Base-by-base conservation (phyloP, 2,888 invertebrate genomes). In the Acleris cristana region DNA sequence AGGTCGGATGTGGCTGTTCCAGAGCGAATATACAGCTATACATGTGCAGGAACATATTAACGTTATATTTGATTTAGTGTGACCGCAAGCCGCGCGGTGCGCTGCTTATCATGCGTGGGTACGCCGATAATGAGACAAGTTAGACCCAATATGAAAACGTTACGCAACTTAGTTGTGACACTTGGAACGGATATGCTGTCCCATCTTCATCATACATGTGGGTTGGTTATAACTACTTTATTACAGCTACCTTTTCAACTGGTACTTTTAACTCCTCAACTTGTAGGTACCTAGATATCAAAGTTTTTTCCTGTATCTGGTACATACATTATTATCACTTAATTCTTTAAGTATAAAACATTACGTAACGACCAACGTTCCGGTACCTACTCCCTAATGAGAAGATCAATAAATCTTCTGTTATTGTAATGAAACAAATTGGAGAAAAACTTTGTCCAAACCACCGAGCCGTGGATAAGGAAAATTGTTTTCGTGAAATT, bases 1-100 rank as follows among this genome's bases (percentile, higher is more conserved):
- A 70, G 67, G 64, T 66, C 66, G 71, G 71, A 71, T 64, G 64
- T 66, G 64, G 71, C 64, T 64, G 65, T 45, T 64, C 66, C 55
- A 64, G 53, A 64, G 56, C 56, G 64, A 54, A 48, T 71, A 59
- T 63, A 61, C 67, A 52, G 51, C 62, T 61, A 49, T 65, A 64
- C 62, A 65, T 34, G 18, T 58, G 19, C 64, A 48, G 53, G 23
- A 59, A 51, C 59, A 65, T 70, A 69, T 63, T 65, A 69, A 49
- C 65, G 58, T 48, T 70, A 64, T 63, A 45, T 69, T 69, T 70
- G 67, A 72, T 72, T 71, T 72, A 72, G 60, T 64, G 69, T 57
- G 51, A 68, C 65, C 70, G 23, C 69, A 64, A 56, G n/a, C 64
- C 60, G 64, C 69, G 49, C 63, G 59, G 53, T 34, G 34, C 62